phyloP scores from a whole-genome alignment of 2,888 invertebrate genomes.

The Pyrrhosoma nymphula region DNA sequence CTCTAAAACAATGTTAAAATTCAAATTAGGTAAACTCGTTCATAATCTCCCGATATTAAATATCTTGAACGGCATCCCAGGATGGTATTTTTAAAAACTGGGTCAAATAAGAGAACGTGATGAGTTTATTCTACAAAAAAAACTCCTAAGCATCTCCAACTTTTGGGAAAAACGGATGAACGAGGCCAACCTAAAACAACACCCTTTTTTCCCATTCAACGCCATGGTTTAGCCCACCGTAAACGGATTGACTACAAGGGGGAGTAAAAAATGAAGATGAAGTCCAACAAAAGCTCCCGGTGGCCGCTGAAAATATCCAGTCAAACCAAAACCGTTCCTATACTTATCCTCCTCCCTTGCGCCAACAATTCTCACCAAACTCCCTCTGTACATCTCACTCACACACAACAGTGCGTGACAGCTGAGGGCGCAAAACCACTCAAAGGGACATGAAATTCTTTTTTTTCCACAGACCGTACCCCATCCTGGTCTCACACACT shows the following conservation, averaged over 20 bases:
- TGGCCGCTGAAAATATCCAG: background rate
- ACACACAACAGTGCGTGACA: background rate
- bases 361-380: background rate
- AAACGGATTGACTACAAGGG: background rate
- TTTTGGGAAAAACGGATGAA: too few relatives aligned
- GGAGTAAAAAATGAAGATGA: background rate
- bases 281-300: background rate
- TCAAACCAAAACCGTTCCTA: background rate
- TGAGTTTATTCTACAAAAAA: too few relatives aligned
- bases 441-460: background rate
- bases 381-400: background rate
- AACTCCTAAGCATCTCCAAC: too few relatives aligned
- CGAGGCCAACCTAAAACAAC: too few relatives aligned
- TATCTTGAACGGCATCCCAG: too few relatives aligned
- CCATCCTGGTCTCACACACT: background rate
- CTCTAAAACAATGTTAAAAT: too few relatives aligned
- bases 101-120: too few relatives aligned
- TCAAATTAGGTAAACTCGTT: too few relatives aligned
- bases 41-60: too few relatives aligned
- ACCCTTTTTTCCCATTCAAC: too few relatives aligned
- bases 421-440: background rate
- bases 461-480: background rate
- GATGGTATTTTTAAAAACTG: too few relatives aligned
- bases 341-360: too few relatives aligned
- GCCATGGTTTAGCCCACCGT: background rate